Conservation (phyloP, 2,888 invertebrate genomes). For the Calameuta pallipes region DNA sequence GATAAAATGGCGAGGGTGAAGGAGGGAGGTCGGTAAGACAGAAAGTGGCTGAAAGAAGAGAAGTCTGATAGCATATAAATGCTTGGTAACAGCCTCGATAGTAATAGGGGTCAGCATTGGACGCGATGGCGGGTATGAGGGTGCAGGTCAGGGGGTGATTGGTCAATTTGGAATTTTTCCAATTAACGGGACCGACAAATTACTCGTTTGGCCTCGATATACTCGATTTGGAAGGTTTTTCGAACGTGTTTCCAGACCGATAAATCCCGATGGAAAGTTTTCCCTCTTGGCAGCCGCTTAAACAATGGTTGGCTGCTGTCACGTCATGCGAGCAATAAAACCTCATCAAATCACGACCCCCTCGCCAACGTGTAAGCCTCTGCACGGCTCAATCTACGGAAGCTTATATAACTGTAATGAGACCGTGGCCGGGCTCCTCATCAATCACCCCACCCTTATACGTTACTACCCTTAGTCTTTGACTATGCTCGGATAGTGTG, state of each 20-base stretch:
- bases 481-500: not conserved
- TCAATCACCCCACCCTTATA: conserved; percentile 61
- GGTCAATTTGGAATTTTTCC: not conserved
- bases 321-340: conserved; percentile 64
- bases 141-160: not conserved
- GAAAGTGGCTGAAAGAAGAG: not conserved
- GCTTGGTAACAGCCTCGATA: not conserved
- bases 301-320: conserved; percentile 7
- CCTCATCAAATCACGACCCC: conserved; percentile 66
- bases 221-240: not conserved
- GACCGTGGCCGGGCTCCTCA: conserved; percentile 64
- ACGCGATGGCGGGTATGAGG: not conserved
- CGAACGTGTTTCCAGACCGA: not conserved
- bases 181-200: not conserved
- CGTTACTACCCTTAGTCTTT: not conserved
- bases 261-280: not conserved
- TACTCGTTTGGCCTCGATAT: not conserved
- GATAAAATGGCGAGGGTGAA: not conserved
- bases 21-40: not conserved
- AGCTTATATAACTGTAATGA: conserved; percentile 67
- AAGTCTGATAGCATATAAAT: not conserved
- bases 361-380: conserved; percentile 61
- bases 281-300: not conserved
- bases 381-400: conserved; percentile 64
- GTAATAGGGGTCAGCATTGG: not conserved